These are phyloP conservation scores for Piezodorus guildinii DNA, from an alignment of 1,140 invertebrate genomes.

Conservation along the genomic window DNA sequence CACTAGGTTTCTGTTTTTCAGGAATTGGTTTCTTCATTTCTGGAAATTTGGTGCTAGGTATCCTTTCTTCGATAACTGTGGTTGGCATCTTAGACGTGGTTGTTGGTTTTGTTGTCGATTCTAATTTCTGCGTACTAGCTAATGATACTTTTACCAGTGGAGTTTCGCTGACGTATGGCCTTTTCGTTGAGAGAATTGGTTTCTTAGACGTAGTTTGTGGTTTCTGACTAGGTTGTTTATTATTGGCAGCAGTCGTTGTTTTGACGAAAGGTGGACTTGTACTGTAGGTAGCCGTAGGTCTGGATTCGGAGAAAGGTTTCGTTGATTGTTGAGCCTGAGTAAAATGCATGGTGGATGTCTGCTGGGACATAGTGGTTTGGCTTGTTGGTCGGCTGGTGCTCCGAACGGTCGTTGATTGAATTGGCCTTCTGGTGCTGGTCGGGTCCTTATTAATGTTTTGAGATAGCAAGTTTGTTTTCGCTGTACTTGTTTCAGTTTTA, in stretches of 20 bases:
- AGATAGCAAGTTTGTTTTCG: not conserved
- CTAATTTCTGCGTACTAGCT: not conserved
- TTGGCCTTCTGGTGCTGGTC: not conserved
- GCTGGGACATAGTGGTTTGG: not conserved
- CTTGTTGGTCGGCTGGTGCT: not conserved
- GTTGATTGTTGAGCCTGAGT: too few species aligned
- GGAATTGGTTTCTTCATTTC: conserved; percentile 10
- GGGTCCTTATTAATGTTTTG: not conserved
- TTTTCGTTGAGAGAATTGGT: not conserved
- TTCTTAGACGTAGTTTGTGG: conserved; percentile 10
- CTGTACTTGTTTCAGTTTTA: not conserved
- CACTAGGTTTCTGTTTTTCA: conserved; percentile 19
- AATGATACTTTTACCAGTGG: not conserved
- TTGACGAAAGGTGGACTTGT: not conserved
- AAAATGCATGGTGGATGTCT: not conserved
- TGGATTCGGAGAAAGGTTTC: not conserved
- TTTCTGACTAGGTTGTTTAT: conserved; percentile 1
- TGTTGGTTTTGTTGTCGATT: conserved; percentile 17
- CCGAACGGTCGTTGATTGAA: not conserved
- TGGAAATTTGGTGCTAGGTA: not conserved
- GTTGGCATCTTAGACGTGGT: not conserved
- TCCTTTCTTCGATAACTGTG: not conserved
- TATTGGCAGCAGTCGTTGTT: not conserved
- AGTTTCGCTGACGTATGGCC: not conserved
- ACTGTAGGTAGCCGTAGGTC: not conserved